phyloP scores from a whole-genome alignment of 2,888 invertebrate genomes.

The Apantesis nais region DNA sequence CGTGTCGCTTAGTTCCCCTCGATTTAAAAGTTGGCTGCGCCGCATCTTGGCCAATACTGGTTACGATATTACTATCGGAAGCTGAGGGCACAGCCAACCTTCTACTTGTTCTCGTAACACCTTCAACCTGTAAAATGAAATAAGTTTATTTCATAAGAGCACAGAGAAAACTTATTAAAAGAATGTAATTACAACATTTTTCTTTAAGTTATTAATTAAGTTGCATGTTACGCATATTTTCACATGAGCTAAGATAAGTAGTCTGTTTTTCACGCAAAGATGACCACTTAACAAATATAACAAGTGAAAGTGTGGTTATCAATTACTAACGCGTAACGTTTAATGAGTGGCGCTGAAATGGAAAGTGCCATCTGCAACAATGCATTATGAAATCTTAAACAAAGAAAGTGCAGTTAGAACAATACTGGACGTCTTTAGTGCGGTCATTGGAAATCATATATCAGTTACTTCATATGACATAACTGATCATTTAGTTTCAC shows the following conservation, averaged over 20 bases:
- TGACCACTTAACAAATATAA: slow-evolving; percentile 28
- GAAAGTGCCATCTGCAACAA: slow-evolving; percentile 48
- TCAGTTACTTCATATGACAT: slow-evolving; percentile 58
- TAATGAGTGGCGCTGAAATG: slow-evolving; percentile 42
- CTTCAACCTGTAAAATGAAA: slow-evolving; percentile 67
- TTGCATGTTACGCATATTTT: background rate
- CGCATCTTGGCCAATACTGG: slow-evolving; percentile 56
- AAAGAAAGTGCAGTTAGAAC: slow-evolving; percentile 63
- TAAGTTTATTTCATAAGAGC: background rate
- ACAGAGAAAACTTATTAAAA: background rate
- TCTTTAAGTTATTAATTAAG: too few species aligned
- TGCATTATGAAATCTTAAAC: slow-evolving; percentile 50
- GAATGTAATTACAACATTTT: background rate
- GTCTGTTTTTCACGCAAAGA: background rate
- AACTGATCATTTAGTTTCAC: slow-evolving; percentile 26
- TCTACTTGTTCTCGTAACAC: slow-evolving; percentile 64
- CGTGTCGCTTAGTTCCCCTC: slow-evolving; percentile 65
- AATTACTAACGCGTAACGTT: slow-evolving; percentile 42
- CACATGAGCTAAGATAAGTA: background rate
- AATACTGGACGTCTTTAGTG: slow-evolving; percentile 59
- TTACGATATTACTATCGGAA: slow-evolving; percentile 54
- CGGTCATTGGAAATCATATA: slow-evolving; percentile 59
- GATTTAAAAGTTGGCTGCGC: slow-evolving; percentile 63
- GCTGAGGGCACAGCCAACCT: slow-evolving; percentile 59
- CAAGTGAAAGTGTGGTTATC: slow-evolving; percentile 37